Conservation (phyloP, 2,888 invertebrate genomes). For the Cryptophagus acutangulus region DNA sequence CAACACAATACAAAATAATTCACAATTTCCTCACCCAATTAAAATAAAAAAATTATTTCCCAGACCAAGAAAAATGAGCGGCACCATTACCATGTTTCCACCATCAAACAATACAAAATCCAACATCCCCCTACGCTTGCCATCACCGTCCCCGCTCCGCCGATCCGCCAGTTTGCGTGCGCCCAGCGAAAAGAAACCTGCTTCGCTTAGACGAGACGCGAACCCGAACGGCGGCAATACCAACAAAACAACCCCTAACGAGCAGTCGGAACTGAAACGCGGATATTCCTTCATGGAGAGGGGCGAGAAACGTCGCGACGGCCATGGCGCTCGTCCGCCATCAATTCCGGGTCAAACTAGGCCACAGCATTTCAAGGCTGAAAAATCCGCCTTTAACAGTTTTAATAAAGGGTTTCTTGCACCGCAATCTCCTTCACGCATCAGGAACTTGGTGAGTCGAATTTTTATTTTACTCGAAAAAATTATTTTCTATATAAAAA, state of each 20-base stretch:
- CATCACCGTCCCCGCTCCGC: slow-evolving; percentile 30
- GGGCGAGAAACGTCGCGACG: slow-evolving; percentile 42
- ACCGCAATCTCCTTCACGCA: slow-evolving; percentile 47
- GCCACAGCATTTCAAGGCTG: slow-evolving; percentile 49
- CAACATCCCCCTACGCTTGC: too few relatives aligned
- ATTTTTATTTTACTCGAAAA: background rate
- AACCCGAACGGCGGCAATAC: slow-evolving; percentile 28
- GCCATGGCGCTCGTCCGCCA: slow-evolving; percentile 49
- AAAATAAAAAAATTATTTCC: too few relatives aligned
- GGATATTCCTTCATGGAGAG: slow-evolving; percentile 43
- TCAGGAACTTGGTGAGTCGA: slow-evolving; percentile 53
- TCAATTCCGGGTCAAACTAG: slow-evolving; percentile 55
- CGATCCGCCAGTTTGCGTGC: slow-evolving; percentile 34
- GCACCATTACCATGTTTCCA: too few relatives aligned
- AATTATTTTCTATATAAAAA: background rate
- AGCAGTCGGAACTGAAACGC: slow-evolving; percentile 31
- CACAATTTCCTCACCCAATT: too few relatives aligned
- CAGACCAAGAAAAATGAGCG: too few relatives aligned
- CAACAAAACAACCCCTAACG: slow-evolving; percentile 10
- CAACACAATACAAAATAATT: too few relatives aligned
- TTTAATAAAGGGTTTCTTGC: slow-evolving; percentile 10
- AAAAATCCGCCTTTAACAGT: background rate
- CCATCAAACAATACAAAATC: too few relatives aligned
- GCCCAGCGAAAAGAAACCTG: slow-evolving; percentile 19
- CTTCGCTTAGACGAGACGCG: slow-evolving; percentile 29